phyloP scores from a whole-genome alignment of 2,113 vertebrate genomes.

The Zosterops hypoxanthus region DNA sequence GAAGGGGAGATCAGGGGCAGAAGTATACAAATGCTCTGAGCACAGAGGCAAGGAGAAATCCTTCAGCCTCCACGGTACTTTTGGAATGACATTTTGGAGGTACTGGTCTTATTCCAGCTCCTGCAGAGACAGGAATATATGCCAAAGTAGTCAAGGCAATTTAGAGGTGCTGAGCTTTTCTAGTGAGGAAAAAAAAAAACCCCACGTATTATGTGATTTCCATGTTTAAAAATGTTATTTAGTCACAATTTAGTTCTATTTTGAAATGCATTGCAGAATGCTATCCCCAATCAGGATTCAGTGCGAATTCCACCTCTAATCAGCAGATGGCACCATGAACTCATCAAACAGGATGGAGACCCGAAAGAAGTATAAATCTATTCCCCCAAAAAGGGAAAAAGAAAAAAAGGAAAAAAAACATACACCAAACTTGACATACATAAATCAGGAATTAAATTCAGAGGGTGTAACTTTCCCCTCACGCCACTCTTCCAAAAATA shows the following conservation, averaged over 20 bases:
- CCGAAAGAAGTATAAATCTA: not conserved
- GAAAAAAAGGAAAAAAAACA: not conserved
- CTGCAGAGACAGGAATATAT: not conserved
- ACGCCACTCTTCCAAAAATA: conserved; percentile 21
- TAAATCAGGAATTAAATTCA: conserved; percentile 58
- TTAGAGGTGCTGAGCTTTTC: not conserved
- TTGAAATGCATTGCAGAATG: not conserved
- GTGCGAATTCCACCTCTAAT: not conserved
- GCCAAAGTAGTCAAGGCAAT: not conserved
- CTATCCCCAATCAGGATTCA: not conserved
- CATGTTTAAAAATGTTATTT: not conserved
- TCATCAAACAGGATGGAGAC: conserved; percentile 34
- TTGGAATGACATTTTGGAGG: not conserved
- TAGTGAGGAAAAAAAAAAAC: not conserved
- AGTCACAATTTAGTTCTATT: not conserved
- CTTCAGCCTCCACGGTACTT: not conserved
- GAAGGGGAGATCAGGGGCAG: not conserved
- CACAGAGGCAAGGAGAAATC: not conserved
- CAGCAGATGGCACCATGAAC: conserved; percentile 76
- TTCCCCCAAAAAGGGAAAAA: not conserved
- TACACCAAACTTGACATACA: conserved; percentile 42
- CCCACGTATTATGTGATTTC: not conserved
- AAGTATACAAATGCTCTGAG: not conserved
- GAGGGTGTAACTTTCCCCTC: conserved; percentile 31
- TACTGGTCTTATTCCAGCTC: not conserved